A percentile compares a stretch with the other conserved stretches of the same genome.
These are phyloP conservation scores for Eupristina koningsbergeri DNA, from an alignment of 1,140 invertebrate species.

Conservation along the genomic window DNA sequence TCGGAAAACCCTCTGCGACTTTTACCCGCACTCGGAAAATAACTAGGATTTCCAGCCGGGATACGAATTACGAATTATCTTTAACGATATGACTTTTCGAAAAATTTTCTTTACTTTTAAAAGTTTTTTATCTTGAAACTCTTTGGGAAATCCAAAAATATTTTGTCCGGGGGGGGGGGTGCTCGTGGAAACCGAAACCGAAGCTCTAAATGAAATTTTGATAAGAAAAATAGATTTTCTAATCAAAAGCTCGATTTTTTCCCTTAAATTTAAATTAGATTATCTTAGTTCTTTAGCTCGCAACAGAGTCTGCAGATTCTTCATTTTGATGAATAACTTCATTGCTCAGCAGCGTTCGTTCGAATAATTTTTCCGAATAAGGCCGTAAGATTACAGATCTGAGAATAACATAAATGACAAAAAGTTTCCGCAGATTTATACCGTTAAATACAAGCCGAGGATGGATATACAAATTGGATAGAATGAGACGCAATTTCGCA, in stretches of 20 bases:
- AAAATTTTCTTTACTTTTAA: neutral
- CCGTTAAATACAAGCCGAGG: neutral
- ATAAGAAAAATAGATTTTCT: too few species aligned
- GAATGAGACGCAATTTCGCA: neutral
- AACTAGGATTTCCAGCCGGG: neutral
- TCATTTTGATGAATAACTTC: neutral
- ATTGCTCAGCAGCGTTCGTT: neutral
- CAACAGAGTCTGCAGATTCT: neutral
- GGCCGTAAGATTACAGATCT: neutral
- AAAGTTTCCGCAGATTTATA: neutral
- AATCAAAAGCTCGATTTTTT: too few species aligned
- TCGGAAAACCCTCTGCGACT: neutral
- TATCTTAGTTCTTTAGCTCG: neutral
- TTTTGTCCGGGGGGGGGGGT: too few species aligned
- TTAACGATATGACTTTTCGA: neutral
- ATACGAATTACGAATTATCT: neutral
- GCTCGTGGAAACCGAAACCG: too few species aligned
- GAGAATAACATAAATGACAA: neutral
- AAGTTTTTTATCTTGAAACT: neutral
- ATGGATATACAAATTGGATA: constrained; percentile 34
- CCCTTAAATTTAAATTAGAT: neutral
- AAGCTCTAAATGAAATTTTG: too few species aligned
- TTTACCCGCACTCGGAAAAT: neutral
- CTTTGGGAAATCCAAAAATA: neutral
- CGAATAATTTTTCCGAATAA: constrained; percentile 8